Evolutionary conservation across 2,888 invertebrate genomes (phyloP).

Genomic region (Tiliacea aurago): DNA sequence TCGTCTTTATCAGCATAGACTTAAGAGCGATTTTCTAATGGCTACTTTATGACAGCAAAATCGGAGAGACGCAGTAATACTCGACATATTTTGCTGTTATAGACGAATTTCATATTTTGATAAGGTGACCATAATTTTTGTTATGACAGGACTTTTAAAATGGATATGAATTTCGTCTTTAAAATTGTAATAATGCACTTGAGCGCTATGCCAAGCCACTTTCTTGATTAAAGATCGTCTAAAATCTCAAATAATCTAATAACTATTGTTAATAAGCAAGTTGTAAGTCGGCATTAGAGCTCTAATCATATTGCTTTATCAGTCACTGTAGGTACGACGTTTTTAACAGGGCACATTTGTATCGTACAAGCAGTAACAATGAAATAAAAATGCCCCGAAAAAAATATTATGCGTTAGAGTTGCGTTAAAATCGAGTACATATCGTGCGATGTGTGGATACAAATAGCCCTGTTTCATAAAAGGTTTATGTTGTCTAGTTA

Average conservation of each 20-base stretch:
- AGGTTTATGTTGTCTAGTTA: not conserved
- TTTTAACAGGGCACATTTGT: conserved; percentile 32
- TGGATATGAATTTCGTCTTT: conserved; percentile 60
- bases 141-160: conserved; percentile 16
- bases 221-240: conserved; percentile 55
- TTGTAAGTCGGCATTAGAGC: conserved; percentile 56
- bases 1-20: conserved; percentile 59
- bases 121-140: not conserved
- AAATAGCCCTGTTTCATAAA: conserved; percentile 16
- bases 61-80: conserved; percentile 49
- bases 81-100: conserved; percentile 55
- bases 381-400: not conserved
- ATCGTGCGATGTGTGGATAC: conserved; percentile 2
- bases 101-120: conserved; percentile 60
- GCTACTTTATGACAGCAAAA: conserved; percentile 62
- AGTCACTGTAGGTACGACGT: not conserved
- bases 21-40: conserved; percentile 68
- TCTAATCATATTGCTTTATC: conserved; percentile 46
- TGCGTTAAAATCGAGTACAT: not conserved
- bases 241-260: conserved; percentile 62
- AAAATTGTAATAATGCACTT: conserved; percentile 52
- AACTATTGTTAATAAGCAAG: conserved; percentile 62
- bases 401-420: not conserved
- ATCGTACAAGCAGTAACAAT: not conserved
- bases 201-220: conserved; percentile 76